phyloP scores from a whole-genome alignment of 2,797 vertebrate genomes.

The Pelochelys cantorii region DNA sequence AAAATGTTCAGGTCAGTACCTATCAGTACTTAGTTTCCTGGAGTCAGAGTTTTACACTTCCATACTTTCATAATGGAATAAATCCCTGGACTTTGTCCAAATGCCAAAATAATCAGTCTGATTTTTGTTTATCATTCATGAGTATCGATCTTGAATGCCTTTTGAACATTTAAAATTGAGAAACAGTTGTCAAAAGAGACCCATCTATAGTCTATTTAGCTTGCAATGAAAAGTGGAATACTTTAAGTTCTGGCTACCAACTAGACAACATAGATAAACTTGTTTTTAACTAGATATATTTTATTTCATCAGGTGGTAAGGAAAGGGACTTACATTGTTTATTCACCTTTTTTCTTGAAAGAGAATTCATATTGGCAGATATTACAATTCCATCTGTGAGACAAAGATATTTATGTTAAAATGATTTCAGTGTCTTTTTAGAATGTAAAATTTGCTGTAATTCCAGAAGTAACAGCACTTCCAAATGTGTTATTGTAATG shows the following conservation, averaged over 20 bases:
- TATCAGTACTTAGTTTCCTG: neutral
- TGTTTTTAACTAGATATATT: neutral
- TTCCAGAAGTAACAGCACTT: slow-evolving; percentile 55
- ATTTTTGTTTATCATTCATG: neutral
- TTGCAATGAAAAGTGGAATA: neutral
- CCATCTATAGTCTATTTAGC: neutral
- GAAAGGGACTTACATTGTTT: slow-evolving; percentile 24
- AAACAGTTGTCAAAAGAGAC: neutral
- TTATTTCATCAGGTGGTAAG: slow-evolving; percentile 26
- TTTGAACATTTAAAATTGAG: neutral
- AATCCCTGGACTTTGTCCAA: neutral
- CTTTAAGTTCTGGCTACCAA: neutral
- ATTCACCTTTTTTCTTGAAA: slow-evolving; percentile 24
- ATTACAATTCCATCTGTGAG: slow-evolving; percentile 49
- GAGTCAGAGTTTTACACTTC: neutral
- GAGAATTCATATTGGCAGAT: slow-evolving; percentile 51
- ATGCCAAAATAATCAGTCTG: neutral
- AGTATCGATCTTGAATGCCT: neutral
- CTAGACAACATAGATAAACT: neutral
- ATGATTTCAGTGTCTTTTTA: slow-evolving; percentile 41
- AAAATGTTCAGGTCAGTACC: neutral
- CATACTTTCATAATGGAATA: rapidly evolving
- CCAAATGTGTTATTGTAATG: slow-evolving; percentile 20
- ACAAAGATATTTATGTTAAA: slow-evolving; percentile 56
- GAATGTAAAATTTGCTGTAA: slow-evolving; percentile 18